These are phyloP conservation scores for Montipora sp. DNA, from an alignment of 64 coral and sea anemone genomes.

Conservation along the genomic window DNA sequence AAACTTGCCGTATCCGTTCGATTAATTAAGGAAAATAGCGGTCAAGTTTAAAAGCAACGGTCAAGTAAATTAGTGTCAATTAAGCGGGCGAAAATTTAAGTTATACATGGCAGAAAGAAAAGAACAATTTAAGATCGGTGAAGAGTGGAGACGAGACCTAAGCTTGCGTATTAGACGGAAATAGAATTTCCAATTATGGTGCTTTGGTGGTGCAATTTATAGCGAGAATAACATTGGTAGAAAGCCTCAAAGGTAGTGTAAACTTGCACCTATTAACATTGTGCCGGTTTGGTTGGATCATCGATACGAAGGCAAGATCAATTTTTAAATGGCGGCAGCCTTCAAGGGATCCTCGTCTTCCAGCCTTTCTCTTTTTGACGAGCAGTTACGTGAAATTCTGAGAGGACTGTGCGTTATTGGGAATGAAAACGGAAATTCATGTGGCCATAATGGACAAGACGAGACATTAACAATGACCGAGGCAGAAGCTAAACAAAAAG, in stretches of 20 bases:
- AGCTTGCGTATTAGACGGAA: too few relatives aligned
- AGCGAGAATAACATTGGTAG: not conserved
- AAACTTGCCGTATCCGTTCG: too few relatives aligned
- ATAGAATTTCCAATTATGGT: too few relatives aligned
- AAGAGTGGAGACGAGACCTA: too few relatives aligned
- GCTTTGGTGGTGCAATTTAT: conserved; percentile 14
- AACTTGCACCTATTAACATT: not conserved
- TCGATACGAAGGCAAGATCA: not conserved
- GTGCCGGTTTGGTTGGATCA: not conserved
- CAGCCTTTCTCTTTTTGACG: not conserved
- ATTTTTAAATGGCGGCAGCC: not conserved
- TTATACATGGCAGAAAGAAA: too few relatives aligned
- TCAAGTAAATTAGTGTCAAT: too few relatives aligned
- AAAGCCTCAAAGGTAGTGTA: not conserved
- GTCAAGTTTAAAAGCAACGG: too few relatives aligned
- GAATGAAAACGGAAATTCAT: not conserved
- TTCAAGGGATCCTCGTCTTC: not conserved
- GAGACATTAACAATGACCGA: not conserved
- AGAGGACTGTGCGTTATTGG: not conserved
- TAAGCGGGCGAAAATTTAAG: too few relatives aligned
- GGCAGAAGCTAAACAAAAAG: not conserved
- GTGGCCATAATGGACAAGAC: not conserved
- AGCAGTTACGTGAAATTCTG: not conserved
- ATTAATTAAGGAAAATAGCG: too few relatives aligned
- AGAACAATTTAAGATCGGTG: too few relatives aligned